Evolutionary conservation across 2,888 invertebrate genomes (phyloP).

Genomic region (Scaptodrosophila latifasciaeformis): DNA sequence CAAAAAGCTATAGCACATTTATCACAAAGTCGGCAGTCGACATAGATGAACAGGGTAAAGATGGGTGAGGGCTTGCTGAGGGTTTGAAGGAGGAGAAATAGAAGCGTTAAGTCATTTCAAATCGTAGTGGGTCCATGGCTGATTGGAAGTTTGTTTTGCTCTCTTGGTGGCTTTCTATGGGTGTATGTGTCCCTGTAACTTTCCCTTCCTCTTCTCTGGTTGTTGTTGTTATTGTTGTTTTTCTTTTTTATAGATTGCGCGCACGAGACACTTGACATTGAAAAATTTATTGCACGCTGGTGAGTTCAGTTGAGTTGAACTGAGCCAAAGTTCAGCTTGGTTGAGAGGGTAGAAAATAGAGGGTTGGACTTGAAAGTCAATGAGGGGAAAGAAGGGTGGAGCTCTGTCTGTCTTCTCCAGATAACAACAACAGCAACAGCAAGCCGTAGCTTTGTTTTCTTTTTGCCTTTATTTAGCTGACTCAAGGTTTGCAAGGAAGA

Average conservation of each 20-base stretch:
- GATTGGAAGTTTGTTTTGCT: constrained; percentile 66
- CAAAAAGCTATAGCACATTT: constrained; percentile 67
- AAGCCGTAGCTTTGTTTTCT: constrained; percentile 12
- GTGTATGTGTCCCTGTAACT: constrained; percentile 5
- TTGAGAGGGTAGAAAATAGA: too few relatives aligned
- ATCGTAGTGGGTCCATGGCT: constrained; percentile 44
- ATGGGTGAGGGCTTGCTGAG: background rate
- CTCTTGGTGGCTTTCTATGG: constrained; percentile 52
- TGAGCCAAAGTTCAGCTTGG: background rate
- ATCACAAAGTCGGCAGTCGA: constrained; percentile 57
- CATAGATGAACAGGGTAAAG: background rate
- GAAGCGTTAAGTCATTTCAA: constrained; percentile 18
- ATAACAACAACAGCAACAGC: background rate
- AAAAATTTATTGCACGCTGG: constrained; percentile 72
- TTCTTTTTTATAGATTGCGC: constrained; percentile 56
- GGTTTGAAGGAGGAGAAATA: background rate
- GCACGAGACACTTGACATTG: constrained; percentile 69
- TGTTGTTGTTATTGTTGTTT: constrained; percentile 22
- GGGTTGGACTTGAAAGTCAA: constrained; percentile 2
- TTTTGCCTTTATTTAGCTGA: background rate
- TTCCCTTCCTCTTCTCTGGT: constrained; percentile 8
- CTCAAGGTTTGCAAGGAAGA: background rate
- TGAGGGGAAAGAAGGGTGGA: too few relatives aligned
- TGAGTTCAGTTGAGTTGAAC: constrained; percentile 50
- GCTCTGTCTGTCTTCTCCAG: too few relatives aligned